These are phyloP conservation scores for Temnothorax rugatulus DNA, from an alignment of 2,888 invertebrate genomes.

Conservation along the genomic window DNA sequence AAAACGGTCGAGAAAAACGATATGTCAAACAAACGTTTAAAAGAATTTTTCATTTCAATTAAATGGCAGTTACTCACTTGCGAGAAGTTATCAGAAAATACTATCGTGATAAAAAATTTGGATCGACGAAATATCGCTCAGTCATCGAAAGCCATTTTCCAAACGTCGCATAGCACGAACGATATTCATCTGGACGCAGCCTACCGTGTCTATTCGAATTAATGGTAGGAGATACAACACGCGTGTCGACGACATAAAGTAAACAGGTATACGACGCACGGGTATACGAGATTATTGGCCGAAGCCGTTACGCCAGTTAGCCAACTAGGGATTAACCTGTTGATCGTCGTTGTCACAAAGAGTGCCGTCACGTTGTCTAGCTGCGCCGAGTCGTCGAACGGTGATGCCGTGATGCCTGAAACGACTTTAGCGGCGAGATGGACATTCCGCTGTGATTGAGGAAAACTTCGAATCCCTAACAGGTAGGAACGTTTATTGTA, in stretches of 20 bases:
- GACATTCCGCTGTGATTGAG: neutral
- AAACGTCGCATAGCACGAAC: neutral
- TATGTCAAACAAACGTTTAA: neutral
- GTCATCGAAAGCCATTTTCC: constrained; percentile 19
- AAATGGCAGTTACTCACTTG: neutral
- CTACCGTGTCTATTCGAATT: neutral
- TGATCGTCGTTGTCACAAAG: constrained; percentile 61
- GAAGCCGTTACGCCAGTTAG: constrained; percentile 38
- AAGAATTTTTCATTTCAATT: neutral
- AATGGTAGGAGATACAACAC: neutral
- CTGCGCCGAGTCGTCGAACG: neutral
- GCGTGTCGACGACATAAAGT: neutral
- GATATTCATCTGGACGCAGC: neutral
- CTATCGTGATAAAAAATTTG: neutral
- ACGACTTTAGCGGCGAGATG: neutral
- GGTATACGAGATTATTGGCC: constrained; percentile 43
- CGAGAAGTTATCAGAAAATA: neutral
- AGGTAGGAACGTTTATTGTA: neutral
- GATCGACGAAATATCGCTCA: neutral
- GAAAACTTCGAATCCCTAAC: neutral
- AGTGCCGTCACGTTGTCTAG: constrained; percentile 22
- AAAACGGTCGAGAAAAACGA: neutral
- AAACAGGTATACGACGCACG: constrained; percentile 4
- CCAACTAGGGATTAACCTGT: constrained; percentile 69
- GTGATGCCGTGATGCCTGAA: neutral